Evolutionary conservation across 2,797 vertebrate species (phyloP).

Genomic region (Myotis myotis): DNA sequence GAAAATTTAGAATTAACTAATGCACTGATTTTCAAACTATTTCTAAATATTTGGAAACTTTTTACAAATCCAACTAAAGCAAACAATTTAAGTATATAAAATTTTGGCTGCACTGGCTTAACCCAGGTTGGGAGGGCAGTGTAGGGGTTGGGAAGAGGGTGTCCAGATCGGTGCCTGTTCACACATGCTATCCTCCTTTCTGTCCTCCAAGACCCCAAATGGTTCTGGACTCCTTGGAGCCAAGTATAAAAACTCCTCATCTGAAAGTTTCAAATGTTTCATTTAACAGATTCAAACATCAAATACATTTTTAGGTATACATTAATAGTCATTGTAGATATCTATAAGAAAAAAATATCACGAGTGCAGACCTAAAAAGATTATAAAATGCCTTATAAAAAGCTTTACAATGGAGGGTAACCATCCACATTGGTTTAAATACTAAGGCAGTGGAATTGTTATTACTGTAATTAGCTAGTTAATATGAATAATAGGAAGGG

Average conservation of each 20-base stretch:
- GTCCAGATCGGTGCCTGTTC: fast-evolving
- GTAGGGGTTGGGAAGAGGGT: neutral
- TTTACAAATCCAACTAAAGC: slow-evolving; percentile 49
- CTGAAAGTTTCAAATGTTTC: slow-evolving; percentile 13
- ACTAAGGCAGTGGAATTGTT: neutral
- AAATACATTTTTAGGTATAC: neutral
- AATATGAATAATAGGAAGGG: neutral
- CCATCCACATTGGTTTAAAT: neutral
- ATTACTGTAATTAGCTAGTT: neutral
- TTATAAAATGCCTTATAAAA: neutral
- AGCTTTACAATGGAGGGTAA: neutral
- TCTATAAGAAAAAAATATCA: neutral
- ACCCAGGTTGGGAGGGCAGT: neutral
- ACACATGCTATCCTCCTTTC: neutral
- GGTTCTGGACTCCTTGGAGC: neutral
- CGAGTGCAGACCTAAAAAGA: neutral
- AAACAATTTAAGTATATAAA: neutral
- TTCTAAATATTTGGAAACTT: slow-evolving; percentile 38
- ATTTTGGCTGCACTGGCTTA: neutral
- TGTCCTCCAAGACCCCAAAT: neutral
- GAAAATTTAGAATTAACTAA: slow-evolving; percentile 13
- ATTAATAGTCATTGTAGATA: neutral
- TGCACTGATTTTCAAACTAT: slow-evolving; percentile 45
- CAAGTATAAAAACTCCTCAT: slow-evolving; percentile 19
- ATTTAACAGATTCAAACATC: neutral